These are phyloP conservation scores for Acestrorhynchus altus DNA, from an alignment of 2,797 vertebrate species.

Conservation along the genomic window DNA sequence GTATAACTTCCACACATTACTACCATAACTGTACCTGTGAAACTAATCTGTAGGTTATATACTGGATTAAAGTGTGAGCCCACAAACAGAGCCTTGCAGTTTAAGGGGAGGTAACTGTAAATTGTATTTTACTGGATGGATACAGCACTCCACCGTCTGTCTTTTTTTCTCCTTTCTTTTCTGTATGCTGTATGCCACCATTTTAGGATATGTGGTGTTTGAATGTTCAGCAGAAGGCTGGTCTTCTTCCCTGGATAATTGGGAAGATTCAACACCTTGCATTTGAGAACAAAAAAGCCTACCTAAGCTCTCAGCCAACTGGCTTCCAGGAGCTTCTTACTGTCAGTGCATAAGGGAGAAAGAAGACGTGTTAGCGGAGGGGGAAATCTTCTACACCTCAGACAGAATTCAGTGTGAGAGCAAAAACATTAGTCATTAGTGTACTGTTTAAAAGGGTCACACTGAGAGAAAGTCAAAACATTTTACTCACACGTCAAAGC, in stretches of 20 bases:
- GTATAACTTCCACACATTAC: too few species aligned
- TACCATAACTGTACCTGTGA: too few species aligned
- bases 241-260: constrained; percentile 50
- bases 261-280: constrained; percentile 44
- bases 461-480: neutral
- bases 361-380: constrained; percentile 11
- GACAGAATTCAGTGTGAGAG: neutral
- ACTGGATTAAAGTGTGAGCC: neutral
- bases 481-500: neutral
- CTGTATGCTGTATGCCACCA: neutral
- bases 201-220: neutral
- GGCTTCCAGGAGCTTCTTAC: constrained; percentile 17
- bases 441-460: neutral
- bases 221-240: constrained; percentile 47
- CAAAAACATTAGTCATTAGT: constrained; percentile 18
- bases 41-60: too few species aligned
- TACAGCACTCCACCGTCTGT: neutral
- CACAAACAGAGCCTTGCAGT: neutral
- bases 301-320: constrained; percentile 24
- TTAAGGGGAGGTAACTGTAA: neutral
- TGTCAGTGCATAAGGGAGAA: constrained; percentile 12
- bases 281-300: constrained; percentile 15
- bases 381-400: neutral
- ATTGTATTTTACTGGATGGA: neutral
- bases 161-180: neutral